Base-by-base conservation (phyloP, 2,113 vertebrate species). In the Trichomycterus rosablanca region DNA sequence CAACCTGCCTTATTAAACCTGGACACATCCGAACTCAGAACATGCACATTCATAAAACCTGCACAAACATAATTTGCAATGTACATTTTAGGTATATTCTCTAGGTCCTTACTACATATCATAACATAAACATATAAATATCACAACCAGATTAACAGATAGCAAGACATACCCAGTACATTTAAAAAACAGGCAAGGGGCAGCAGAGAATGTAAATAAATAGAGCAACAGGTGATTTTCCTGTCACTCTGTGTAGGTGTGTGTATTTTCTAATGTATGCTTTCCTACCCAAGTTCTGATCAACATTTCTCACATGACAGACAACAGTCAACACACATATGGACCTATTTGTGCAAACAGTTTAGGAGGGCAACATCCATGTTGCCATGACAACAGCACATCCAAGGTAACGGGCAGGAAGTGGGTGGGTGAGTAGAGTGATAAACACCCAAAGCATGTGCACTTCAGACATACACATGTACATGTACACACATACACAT, bases 371-470 rank as follows among this genome's bases (percentile, higher is more conserved):
- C 81, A 83, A 81, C 82, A 76, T 81, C 73, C 76, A 18, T 78
- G 82, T 87, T 88, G 80, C 83, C 79, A 87, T 88, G 81, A 82
- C 78, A 76, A 86, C 86, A 51, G 70, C 75, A 80, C 84, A 86
- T 83, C 83, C 79, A 81, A 83, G 84, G 84, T 83, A 88, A 86
- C 86, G 79, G 59, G 82, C 81, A 78, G 83, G 78, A 83, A 62
- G 34, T 75, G 71, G 77, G 79, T 61, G 77, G 80, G 83, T 85
- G 83, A 84, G 83, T 77, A 28, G 83, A 78, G 81, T 88, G 77
- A 84, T 83, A 84, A 87, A 83, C 76, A 84, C 78, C 76, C 77
- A 51, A 64, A 66, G 72, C 61, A 61, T 69, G 59, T 53, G 43
- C 39, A 43, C 34, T 46, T 54, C 28, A 59, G 78, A 78, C 73